Conservation (phyloP, 2,113 vertebrate species). For the Pygoscelis adeliae region DNA sequence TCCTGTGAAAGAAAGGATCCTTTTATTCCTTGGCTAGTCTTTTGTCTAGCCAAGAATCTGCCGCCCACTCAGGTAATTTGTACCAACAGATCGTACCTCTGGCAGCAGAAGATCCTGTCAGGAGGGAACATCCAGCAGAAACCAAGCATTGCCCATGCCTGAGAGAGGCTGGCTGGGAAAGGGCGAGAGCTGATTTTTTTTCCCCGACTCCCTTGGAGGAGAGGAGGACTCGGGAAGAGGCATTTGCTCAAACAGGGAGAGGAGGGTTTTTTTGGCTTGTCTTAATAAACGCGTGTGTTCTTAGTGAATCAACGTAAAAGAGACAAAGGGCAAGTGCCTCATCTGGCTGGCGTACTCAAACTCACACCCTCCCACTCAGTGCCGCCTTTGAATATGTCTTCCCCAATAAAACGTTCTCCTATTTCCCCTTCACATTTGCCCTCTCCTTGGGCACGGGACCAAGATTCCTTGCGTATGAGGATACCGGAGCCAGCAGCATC, state of each 20-base stretch:
- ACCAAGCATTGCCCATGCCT: background rate
- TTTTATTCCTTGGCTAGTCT: background rate
- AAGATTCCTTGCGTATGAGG: background rate
- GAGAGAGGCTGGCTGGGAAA: background rate
- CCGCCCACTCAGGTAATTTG: slow-evolving; percentile 1
- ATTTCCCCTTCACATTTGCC: background rate
- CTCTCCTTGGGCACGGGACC: background rate
- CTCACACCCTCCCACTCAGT: background rate
- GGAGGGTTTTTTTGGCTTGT: background rate
- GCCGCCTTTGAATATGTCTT: rapidly evolving
- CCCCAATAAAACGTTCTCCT: background rate
- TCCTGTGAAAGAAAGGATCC: background rate
- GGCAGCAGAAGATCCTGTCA: slow-evolving; percentile 9
- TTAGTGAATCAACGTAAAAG: background rate
- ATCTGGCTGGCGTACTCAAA: background rate
- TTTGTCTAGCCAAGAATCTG: slow-evolving; percentile 1
- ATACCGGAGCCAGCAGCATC: background rate
- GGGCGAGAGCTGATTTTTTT: background rate
- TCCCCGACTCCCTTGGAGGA: background rate
- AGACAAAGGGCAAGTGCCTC: background rate
- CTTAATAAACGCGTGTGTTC: background rate
- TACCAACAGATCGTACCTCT: background rate
- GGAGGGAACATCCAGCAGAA: slow-evolving; percentile 22
- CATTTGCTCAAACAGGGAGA: background rate
- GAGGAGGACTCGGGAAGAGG: background rate